Conservation (phyloP, 2,113 vertebrate genomes). For the Pholis gunnellus region DNA sequence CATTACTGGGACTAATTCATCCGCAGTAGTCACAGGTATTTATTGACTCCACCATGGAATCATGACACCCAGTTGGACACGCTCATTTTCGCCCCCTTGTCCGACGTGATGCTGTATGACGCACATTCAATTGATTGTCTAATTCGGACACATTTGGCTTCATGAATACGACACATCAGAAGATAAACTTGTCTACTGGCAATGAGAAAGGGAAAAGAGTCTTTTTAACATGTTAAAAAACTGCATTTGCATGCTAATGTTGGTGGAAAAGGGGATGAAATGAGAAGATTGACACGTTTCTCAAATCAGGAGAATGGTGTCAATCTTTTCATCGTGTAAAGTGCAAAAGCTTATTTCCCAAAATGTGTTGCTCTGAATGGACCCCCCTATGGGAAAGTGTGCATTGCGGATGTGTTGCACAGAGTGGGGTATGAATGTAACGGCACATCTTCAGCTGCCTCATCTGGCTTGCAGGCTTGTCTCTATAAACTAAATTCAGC, state of each 20-base stretch:
- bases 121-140: neutral
- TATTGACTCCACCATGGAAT: neutral
- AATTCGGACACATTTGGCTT: neutral
- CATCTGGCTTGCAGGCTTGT: neutral
- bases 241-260: neutral
- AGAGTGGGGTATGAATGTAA: neutral
- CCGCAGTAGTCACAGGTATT: neutral
- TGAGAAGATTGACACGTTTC: neutral
- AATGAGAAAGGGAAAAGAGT: neutral
- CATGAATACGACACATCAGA: neutral
- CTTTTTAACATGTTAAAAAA: neutral
- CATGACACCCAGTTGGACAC: neutral
- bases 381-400: neutral
- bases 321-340: neutral
- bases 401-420: neutral
- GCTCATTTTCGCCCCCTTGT: too few relatives aligned
- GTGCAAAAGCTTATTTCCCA: neutral
- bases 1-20: neutral
- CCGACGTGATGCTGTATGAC: too few relatives aligned
- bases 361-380: neutral
- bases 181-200: neutral
- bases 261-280: neutral
- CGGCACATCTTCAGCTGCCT: neutral
- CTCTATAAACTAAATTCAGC: constrained; percentile 20
- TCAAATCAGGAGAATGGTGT: neutral